Percentiles rank a stretch among this genome's conserved stretches.
phyloP scores from a whole-genome alignment of 2,888 invertebrate genomes.

The Torymus tubicola region DNA sequence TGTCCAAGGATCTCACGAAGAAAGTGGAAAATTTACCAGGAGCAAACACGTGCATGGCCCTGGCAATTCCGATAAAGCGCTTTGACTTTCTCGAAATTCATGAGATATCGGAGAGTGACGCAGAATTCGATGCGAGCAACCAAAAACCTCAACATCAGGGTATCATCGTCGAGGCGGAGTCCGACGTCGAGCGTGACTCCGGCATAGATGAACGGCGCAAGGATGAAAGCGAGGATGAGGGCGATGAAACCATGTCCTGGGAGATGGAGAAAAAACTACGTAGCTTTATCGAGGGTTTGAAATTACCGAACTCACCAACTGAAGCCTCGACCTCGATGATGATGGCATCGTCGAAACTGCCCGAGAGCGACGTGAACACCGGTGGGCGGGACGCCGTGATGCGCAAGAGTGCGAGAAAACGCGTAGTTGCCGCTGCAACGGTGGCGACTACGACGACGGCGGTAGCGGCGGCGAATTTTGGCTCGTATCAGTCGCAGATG shows the following conservation, averaged over 20 bases:
- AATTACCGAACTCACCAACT: constrained; percentile 64
- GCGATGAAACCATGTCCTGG: constrained; percentile 63
- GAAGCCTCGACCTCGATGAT: not conserved
- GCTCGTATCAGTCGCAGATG: constrained; percentile 56
- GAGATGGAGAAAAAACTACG: constrained; percentile 71
- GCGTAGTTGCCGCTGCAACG: not conserved
- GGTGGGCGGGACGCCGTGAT: constrained; percentile 42
- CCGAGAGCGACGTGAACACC: constrained; percentile 14
- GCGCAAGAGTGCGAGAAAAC: constrained; percentile 34
- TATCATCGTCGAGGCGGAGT: constrained; percentile 80
- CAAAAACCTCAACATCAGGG: constrained; percentile 47
- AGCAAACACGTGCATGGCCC: constrained; percentile 56
- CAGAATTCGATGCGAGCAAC: constrained; percentile 61
- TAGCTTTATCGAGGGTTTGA: constrained; percentile 70
- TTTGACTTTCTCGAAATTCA: constrained; percentile 68
- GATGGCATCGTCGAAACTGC: not conserved
- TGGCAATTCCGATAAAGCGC: constrained; percentile 50
- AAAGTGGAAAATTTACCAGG: constrained; percentile 63
- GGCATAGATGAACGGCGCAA: constrained; percentile 72
- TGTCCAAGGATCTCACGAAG: constrained; percentile 60
- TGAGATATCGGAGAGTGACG: constrained; percentile 71
- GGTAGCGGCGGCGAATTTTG: constrained; percentile 25
- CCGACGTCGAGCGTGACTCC: constrained; percentile 81
- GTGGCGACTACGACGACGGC: too few species aligned
- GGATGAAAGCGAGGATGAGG: constrained; percentile 62